phyloP scores from a whole-genome alignment of 2,113 vertebrate genomes.

The Pseudopipra pipra region DNA sequence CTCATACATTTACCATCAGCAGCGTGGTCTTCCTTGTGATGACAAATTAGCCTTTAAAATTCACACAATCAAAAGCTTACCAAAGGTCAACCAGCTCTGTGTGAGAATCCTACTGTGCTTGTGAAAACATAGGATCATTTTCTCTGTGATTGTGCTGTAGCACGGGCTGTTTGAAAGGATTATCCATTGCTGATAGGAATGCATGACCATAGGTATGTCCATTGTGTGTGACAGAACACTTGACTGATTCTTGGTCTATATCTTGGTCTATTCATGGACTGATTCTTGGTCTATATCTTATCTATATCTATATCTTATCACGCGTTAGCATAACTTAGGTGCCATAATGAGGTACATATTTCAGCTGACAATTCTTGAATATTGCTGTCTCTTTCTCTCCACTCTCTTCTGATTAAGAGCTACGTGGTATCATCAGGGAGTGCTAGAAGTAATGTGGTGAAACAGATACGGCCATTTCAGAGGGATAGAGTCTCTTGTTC shows the following conservation, averaged over 20 bases:
- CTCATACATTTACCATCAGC: background rate
- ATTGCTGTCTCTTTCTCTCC: background rate
- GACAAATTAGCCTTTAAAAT: conserved; percentile 36
- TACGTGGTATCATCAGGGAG: background rate
- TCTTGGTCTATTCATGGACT: background rate
- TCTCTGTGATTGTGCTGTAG: background rate
- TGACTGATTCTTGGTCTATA: background rate
- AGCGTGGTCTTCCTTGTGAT: background rate
- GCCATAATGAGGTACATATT: background rate
- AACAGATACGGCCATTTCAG: background rate
- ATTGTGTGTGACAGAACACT: background rate
- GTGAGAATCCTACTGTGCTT: background rate
- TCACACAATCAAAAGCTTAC: background rate
- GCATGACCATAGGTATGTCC: background rate
- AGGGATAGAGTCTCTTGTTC: background rate
- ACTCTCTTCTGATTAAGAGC: background rate
- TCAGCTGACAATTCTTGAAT: background rate
- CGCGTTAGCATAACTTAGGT: background rate
- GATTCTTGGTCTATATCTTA: background rate
- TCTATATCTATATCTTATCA: no score
- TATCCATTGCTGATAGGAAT: background rate
- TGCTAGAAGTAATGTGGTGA: background rate
- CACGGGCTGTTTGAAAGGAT: background rate
- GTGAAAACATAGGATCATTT: conserved; percentile 14
- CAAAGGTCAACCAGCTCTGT: conserved; percentile 21